phyloP scores from a whole-genome alignment of 2,113 vertebrate genomes.

The Miniopterus natalensis region DNA sequence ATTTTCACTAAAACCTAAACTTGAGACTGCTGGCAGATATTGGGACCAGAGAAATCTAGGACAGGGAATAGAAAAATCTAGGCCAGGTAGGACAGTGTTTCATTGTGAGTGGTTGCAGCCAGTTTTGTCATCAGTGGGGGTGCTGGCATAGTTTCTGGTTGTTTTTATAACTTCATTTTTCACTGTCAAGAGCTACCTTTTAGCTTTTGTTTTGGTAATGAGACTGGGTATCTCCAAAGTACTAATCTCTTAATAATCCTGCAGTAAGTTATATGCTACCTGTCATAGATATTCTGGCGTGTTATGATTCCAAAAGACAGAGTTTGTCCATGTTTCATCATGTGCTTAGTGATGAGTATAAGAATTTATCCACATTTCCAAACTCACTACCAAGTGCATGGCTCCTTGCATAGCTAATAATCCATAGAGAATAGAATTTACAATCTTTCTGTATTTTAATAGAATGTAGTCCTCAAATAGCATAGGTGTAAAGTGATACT shows the following conservation, averaged over 20 bases:
- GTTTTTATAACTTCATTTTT: conserved; percentile 21
- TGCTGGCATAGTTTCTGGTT: conserved; percentile 21
- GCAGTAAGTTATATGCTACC: not conserved
- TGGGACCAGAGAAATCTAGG: not conserved
- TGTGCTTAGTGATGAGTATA: conserved; percentile 5
- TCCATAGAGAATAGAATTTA: not conserved
- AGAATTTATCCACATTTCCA: conserved; percentile 25
- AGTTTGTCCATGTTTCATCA: not conserved
- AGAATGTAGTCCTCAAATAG: not conserved
- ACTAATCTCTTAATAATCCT: not conserved
- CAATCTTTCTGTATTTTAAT: not conserved
- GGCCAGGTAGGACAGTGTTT: not conserved
- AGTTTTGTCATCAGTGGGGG: not conserved
- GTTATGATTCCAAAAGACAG: conserved; percentile 38
- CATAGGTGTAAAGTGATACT: not conserved
- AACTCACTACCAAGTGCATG: not conserved
- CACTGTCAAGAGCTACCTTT: not conserved
- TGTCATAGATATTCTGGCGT: not conserved
- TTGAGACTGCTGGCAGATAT: not conserved
- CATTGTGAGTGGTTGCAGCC: not conserved
- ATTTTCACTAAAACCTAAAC: conserved; percentile 55
- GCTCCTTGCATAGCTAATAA: conserved; percentile 7
- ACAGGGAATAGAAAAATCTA: not conserved
- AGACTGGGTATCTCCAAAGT: not conserved
- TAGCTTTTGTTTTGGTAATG: conserved; percentile 39